Percentiles rank a stretch among this genome's conserved stretches.
Evolutionary conservation across 2,113 vertebrate genomes (phyloP).

Genomic region (Spilogale gracilis): DNA sequence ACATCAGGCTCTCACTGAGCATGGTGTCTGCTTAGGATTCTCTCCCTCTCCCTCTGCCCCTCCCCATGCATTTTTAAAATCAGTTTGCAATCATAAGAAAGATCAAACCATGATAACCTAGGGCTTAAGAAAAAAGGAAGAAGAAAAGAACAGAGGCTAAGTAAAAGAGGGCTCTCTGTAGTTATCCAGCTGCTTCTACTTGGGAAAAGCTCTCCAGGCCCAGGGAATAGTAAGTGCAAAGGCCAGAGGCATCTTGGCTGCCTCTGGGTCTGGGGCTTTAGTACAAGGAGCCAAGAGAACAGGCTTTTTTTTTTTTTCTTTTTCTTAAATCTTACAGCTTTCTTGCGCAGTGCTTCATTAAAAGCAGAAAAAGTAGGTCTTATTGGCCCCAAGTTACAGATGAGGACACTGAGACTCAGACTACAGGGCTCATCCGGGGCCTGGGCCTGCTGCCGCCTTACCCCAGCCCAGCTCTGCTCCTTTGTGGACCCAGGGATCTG

Average conservation of each 20-base stretch:
- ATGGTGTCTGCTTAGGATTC: background rate
- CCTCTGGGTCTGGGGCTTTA: background rate
- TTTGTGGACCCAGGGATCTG: background rate
- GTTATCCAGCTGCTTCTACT: background rate
- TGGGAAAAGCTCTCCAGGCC: background rate
- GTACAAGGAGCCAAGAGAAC: background rate
- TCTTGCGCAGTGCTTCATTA: background rate
- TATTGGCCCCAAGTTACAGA: background rate
- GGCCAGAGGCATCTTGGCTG: background rate
- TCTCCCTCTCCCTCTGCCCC: background rate
- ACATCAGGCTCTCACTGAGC: background rate
- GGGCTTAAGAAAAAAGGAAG: background rate
- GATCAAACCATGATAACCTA: slow-evolving; percentile 24
- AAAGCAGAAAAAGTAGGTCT: background rate
- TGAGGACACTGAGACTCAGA: background rate
- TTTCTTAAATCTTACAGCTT: background rate
- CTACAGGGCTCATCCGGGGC: background rate
- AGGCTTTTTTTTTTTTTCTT: background rate
- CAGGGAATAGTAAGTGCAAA: background rate
- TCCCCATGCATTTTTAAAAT: background rate
- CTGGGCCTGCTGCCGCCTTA: background rate
- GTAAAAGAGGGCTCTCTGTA: background rate
- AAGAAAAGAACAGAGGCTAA: background rate
- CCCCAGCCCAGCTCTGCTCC: background rate
- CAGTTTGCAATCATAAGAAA: slow-evolving; percentile 24